Conservation (phyloP, 2,888 invertebrate genomes). For the Aleiodes leptofemur region DNA sequence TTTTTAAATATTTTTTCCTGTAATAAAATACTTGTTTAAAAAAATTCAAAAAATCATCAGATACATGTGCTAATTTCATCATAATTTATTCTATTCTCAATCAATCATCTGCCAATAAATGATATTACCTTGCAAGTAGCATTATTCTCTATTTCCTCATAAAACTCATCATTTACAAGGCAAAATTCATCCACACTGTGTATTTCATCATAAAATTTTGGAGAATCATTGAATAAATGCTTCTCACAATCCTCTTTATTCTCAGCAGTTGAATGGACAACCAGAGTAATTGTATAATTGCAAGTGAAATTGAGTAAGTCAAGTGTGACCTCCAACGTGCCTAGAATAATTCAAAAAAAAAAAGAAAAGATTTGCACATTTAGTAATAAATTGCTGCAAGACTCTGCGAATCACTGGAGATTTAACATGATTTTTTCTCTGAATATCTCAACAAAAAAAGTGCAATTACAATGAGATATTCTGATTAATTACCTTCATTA, state of each 20-base stretch:
- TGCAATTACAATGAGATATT: not conserved
- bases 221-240: constrained; percentile 43
- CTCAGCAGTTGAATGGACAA: constrained; percentile 50
- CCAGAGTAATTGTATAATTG: constrained; percentile 49
- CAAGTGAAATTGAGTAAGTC: constrained; percentile 45
- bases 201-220: constrained; percentile 45
- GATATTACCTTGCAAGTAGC: constrained; percentile 33
- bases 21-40: too few relatives aligned
- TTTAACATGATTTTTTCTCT: not conserved
- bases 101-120: not conserved
- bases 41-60: too few relatives aligned
- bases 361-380: too few relatives aligned
- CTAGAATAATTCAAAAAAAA: constrained; percentile 33
- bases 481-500: not conserved
- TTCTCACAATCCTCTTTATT: constrained; percentile 49
- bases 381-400: not conserved
- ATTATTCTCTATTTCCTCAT: not conserved
- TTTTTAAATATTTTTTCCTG: too few relatives aligned
- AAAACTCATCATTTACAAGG: constrained; percentile 16
- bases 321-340: constrained; percentile 45
- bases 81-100: too few relatives aligned
- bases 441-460: not conserved
- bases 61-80: too few relatives aligned
- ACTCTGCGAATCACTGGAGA: not conserved
- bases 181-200: constrained; percentile 49